Evolutionary conservation across 2,797 vertebrate genomes (phyloP).

Genomic region (Pipistrellus nathusii): DNA sequence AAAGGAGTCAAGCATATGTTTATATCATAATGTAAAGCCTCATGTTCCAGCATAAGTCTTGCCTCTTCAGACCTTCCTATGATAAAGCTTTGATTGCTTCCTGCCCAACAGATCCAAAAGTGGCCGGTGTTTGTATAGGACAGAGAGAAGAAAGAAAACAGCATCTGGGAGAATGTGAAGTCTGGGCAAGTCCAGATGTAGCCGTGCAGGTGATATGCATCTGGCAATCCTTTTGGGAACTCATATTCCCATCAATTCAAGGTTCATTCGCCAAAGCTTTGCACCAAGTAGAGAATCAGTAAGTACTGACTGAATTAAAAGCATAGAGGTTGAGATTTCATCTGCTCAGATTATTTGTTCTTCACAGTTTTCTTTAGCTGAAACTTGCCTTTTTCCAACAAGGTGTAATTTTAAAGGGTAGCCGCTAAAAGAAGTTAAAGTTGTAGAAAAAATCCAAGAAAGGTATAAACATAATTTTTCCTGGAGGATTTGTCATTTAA

Average conservation of each 20-base stretch:
- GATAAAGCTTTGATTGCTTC: neutral
- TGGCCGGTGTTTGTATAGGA: neutral
- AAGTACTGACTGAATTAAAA: neutral
- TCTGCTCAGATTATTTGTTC: neutral
- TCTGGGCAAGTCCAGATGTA: neutral
- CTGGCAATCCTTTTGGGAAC: neutral
- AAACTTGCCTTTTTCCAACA: neutral
- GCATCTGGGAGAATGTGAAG: neutral
- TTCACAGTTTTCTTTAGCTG: neutral
- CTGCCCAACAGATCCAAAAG: neutral
- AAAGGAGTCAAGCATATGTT: neutral
- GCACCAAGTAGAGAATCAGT: too few relatives aligned
- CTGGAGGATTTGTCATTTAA: conserved; percentile 72
- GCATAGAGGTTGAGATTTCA: neutral
- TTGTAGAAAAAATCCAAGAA: conserved; percentile 42
- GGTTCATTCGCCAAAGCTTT: neutral
- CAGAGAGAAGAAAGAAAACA: neutral
- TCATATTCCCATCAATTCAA: neutral
- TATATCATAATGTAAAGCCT: neutral
- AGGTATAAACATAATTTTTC: conserved; percentile 62
- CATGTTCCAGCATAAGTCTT: neutral
- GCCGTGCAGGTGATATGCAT: neutral
- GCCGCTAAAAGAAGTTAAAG: conserved; percentile 12
- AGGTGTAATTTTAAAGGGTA: neutral
- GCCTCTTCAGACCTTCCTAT: neutral